Base-by-base conservation (phyloP, 2,888 invertebrate species). In the Theristus sp. region DNA sequence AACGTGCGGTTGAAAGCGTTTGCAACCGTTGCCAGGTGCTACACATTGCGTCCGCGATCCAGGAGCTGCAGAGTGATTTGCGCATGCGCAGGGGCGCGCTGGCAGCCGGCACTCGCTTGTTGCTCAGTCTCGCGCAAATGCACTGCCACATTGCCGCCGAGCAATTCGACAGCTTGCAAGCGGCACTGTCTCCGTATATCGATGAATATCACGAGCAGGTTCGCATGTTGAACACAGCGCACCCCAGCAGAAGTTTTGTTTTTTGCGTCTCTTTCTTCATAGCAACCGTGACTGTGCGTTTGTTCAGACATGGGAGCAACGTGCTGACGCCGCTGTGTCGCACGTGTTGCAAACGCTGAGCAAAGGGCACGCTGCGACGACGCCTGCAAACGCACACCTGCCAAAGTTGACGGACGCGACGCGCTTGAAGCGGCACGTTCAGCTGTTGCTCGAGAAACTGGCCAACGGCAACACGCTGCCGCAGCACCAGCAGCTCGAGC, bases 231-330 rank as follows among this genome's bases (percentile, higher is more conserved):
- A 10, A 49, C 49, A 20, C 49, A n/a, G 13, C 49, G n/a, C 49
- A n/a, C 49, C 6, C 49, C 49, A 17, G 24, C n/a, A n/a, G n/a
- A n/a, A n/a, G n/a, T n/a, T n/a, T n/a, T n/a, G n/a, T n/a, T n/a
- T n/a, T n/a, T n/a, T n/a, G n/a, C n/a, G n/a, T n/a, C n/a, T n/a
- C n/a, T n/a, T n/a, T n/a, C n/a, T n/a, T n/a, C n/a, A n/a, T n/a
- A n/a, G n/a, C n/a, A n/a, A n/a, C n/a, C n/a, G n/a, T n/a, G n/a
- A n/a, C n/a, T n/a, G n/a, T n/a, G n/a, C n/a, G n/a, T n/a, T n/a
- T n/a, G n/a, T n/a, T 57, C 69, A 86, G 86, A 84, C 84, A 69
- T 87, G 87, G 86, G 86, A 87, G 72, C 86, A 87, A 74, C 79
- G 82, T 1, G 81, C 83, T 1, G 83, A 84, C 66, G 81, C 82